phyloP scores from a whole-genome alignment of 2,113 vertebrate genomes.

The Pachycephala philippinensis region DNA sequence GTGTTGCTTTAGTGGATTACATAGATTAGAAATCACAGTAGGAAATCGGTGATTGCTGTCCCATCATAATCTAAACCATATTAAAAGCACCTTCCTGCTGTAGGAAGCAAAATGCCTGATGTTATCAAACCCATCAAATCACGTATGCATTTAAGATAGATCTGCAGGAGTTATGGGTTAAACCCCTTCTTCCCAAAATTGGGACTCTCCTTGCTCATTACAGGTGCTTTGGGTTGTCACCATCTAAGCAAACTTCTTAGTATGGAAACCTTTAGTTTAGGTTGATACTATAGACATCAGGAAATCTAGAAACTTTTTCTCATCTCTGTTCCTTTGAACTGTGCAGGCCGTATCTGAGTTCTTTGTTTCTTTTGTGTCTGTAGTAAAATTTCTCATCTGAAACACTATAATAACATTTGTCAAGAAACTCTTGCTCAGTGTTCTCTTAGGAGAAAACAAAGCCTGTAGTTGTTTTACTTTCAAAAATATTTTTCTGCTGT shows the following conservation, averaged over 20 bases:
- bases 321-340: not conserved
- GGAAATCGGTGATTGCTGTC: not conserved
- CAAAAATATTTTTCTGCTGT: not conserved
- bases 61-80: not conserved
- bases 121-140: not conserved
- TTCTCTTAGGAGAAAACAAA: not conserved
- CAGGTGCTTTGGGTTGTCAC: not conserved
- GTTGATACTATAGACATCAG: not conserved
- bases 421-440: not conserved
- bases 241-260: not conserved
- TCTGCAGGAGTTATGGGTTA: not conserved
- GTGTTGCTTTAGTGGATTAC: not conserved
- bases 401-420: not conserved
- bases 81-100: not conserved
- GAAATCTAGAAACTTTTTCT: not conserved
- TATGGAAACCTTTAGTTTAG: not conserved
- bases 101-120: not conserved
- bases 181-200: not conserved
- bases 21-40: not conserved
- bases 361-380: not conserved
- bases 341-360: not conserved
- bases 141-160: fast-evolving
- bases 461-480: not conserved
- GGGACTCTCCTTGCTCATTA: fast-evolving
- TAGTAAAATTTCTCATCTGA: not conserved